phyloP scores from a whole-genome alignment of 2,888 invertebrate species.

The Cephus spinipes region DNA sequence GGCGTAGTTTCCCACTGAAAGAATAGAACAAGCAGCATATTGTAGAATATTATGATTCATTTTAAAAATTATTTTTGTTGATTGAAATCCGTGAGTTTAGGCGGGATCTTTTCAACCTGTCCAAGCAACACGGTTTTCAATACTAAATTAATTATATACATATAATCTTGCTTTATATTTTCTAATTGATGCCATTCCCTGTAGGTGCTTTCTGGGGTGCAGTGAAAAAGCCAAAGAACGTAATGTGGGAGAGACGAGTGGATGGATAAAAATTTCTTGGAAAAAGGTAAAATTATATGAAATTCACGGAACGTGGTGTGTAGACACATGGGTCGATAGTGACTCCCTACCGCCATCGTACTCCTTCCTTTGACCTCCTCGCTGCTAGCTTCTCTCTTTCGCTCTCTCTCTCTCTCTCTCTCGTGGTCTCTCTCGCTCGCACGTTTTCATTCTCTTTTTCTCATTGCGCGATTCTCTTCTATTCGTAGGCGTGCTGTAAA shows the following conservation, averaged over 20 bases:
- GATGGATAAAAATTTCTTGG: background rate
- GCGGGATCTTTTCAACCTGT: background rate
- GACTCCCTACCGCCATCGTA: constrained; percentile 11
- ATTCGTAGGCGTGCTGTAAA: background rate
- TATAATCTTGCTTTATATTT: background rate
- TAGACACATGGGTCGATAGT: constrained; percentile 19
- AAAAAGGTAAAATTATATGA: constrained; percentile 9
- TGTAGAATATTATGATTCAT: background rate
- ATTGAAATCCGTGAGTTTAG: background rate
- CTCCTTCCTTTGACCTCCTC: background rate
- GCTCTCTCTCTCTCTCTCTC: constrained; percentile 18
- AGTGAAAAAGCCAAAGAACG: background rate
- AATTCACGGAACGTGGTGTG: constrained; percentile 19
- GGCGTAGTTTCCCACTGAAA: background rate
- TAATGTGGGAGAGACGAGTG: too few relatives aligned
- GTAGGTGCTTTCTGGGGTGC: background rate
- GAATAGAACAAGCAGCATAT: background rate
- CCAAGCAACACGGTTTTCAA: background rate
- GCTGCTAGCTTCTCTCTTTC: background rate
- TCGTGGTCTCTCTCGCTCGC: constrained; percentile 16
- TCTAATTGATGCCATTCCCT: background rate
- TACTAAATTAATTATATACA: background rate
- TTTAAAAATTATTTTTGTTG: background rate
- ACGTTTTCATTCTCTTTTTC: constrained; percentile 10
- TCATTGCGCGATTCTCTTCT: background rate